Conservation (phyloP, 2,888 invertebrate species). For the Cephus sareptanus region DNA sequence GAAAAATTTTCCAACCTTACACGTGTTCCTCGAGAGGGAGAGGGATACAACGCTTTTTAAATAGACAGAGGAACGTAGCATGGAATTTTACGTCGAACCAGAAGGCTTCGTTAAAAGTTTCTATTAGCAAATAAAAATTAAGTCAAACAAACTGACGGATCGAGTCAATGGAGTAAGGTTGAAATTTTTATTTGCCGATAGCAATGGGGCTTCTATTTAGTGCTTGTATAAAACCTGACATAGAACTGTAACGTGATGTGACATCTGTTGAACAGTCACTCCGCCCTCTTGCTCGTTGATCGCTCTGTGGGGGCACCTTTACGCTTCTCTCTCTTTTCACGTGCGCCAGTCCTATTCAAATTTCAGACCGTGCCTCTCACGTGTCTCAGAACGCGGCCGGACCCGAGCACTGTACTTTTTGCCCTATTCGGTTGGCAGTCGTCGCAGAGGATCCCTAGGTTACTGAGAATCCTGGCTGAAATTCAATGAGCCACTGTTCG, state of each 20-base stretch:
- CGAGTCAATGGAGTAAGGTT: neutral
- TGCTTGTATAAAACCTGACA: neutral
- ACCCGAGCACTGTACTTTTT: neutral
- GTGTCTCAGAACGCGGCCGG: neutral
- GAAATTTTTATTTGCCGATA: neutral
- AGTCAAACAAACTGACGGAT: neutral
- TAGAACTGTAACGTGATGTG: neutral
- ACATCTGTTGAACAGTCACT: neutral
- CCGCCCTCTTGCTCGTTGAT: neutral
- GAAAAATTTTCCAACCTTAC: neutral
- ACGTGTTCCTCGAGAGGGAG: neutral
- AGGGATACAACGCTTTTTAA: neutral
- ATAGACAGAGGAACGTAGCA: neutral
- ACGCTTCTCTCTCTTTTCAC: neutral
- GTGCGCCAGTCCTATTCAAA: neutral
- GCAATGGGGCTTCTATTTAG: neutral
- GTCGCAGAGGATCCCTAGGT: neutral
- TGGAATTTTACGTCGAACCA: neutral
- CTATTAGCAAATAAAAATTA: neutral
- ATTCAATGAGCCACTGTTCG: conserved; percentile 15
- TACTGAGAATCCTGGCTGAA: neutral
- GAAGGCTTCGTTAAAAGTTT: neutral
- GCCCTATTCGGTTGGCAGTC: neutral
- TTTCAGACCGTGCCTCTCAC: neutral
- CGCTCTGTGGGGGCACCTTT: neutral